phyloP scores from a whole-genome alignment of 2,113 vertebrate species.

The Chionomys nivalis region DNA sequence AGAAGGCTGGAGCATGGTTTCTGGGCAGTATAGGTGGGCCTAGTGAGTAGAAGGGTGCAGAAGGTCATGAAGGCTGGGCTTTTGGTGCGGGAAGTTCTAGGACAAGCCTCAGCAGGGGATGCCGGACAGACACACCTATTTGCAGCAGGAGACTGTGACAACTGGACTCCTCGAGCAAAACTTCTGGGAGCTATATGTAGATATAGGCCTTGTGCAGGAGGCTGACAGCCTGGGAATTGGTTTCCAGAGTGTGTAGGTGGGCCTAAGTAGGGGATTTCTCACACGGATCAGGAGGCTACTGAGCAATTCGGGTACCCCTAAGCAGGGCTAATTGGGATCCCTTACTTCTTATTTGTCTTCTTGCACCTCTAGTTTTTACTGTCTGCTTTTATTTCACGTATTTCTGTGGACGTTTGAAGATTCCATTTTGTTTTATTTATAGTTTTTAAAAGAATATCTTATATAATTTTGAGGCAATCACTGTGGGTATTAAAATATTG shows the following conservation, averaged over 20 bases:
- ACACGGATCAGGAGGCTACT: background rate
- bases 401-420: background rate
- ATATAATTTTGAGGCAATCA: slow-evolving; percentile 11
- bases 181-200: background rate
- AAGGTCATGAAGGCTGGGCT: background rate
- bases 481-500: background rate
- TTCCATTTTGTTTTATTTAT: slow-evolving; percentile 23
- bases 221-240: background rate
- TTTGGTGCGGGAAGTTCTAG: background rate
- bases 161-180: background rate
- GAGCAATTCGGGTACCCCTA: background rate
- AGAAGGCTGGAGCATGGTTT: background rate
- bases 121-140: background rate
- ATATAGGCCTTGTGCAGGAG: background rate
- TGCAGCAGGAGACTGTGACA: too few species aligned
- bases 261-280: background rate
- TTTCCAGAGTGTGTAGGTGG: background rate
- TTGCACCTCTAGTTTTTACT: background rate
- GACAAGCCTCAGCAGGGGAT: too few species aligned
- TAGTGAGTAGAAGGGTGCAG: background rate
- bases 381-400: background rate
- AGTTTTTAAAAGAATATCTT: background rate
- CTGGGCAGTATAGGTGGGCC: background rate
- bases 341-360: background rate
- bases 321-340: background rate